Evolutionary conservation across 2,113 vertebrate species (phyloP), one percentile per base, ranked within the genome.

Genomic region (Clarias gariepinus): DNA sequence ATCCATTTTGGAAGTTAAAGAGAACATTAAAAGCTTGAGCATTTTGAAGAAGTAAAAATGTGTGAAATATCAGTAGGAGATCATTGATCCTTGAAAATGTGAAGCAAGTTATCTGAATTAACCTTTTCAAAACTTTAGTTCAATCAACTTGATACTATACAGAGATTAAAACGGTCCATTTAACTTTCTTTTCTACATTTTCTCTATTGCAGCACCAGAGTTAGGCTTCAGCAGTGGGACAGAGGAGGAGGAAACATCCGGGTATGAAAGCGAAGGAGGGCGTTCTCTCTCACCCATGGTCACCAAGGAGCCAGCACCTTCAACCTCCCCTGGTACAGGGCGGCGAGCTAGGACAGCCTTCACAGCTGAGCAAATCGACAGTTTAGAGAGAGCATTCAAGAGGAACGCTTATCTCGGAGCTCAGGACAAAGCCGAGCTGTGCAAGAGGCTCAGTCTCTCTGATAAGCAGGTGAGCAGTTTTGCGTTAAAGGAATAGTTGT

Each of bases 361-460:
- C 91, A 96, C 94, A 0, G 91, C 90, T 0, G 94, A 95, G 89
- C 95, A 96, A 91, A 94, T 96, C 89, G 90, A 88, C 88, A 93
- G 90, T 79, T 90, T 96, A 90, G 95, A 96, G 90, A 86, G 73
- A 21, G 94, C 92, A 58, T 96, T 96, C 87, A 94, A 95, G 89
- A 94, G 90, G 61, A 95, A 95, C 64, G 92, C 94, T 0, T 96
- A 96, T 85, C 92, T 96, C 85, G 95, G 95, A 13, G 94, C 93
- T 0, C 94, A 95, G 13, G 95, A 95, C 91, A 96, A 95, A 82
- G 91, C 94, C 0, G 93, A 95, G 85, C 94, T 96, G 23, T 95
- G 95, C 92, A 93, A 90, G 88, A 94, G 90, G 71, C 93, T 96
- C 55, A 91, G 82, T 66, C 93, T 96, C 18, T 95, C 95, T 0